Percentiles rank a stretch among this genome's conserved stretches.
Evolutionary conservation across 2,888 invertebrate genomes (phyloP).

Genomic region (Phragmatobia fuliginosa): DNA sequence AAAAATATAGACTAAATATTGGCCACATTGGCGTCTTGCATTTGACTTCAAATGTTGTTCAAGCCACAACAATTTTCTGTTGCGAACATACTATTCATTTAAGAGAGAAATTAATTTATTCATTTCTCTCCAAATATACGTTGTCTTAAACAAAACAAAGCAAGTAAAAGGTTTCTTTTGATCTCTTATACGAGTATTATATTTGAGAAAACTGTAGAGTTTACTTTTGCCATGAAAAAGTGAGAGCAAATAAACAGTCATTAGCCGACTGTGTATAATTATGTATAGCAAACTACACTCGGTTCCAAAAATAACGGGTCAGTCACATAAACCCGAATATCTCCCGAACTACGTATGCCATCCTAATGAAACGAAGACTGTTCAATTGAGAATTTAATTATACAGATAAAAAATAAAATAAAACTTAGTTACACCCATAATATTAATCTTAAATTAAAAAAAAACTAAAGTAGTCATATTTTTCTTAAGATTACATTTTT

Average conservation of each 20-base stretch:
- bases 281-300: too few species aligned
- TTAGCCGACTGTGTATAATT: constrained; percentile 17
- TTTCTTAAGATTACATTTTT: too few species aligned
- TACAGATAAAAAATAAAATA: too few species aligned
- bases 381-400: too few species aligned
- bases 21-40: background rate
- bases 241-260: constrained; percentile 27
- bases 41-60: background rate
- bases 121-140: background rate
- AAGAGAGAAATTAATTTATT: background rate
- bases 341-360: too few species aligned
- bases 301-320: too few species aligned
- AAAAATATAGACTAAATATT: background rate
- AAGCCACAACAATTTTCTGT: background rate
- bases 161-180: constrained; percentile 9
- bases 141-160: constrained; percentile 15
- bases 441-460: too few species aligned
- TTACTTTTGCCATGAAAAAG: constrained; percentile 26
- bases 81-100: background rate
- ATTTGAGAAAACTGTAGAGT: constrained; percentile 22
- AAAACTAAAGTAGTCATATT: too few species aligned
- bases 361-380: too few species aligned
- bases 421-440: too few species aligned
- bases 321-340: too few species aligned
- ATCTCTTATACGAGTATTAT: constrained; percentile 13